phyloP scores from a whole-genome alignment of 2,888 invertebrate genomes.

The Parascotia fuliginaria region DNA sequence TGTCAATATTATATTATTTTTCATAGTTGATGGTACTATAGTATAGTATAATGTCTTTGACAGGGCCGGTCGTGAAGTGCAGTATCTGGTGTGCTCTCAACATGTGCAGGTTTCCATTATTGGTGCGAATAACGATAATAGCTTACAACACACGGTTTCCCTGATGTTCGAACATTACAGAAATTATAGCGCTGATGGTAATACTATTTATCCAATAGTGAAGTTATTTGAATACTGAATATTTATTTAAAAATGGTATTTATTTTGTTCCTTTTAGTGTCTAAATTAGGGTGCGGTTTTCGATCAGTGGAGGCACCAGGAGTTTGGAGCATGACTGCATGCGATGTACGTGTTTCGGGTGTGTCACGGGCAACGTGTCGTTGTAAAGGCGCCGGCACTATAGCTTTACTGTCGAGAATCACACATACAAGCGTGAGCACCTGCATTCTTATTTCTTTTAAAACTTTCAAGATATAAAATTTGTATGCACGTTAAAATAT shows the following conservation, averaged over 20 bases:
- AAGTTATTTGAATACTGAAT: neutral
- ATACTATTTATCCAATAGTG: too few species aligned
- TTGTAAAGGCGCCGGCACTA: constrained; percentile 73
- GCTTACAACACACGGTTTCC: constrained; percentile 68
- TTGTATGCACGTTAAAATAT: neutral
- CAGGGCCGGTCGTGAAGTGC: constrained; percentile 88
- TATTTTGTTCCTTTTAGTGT: constrained; percentile 53
- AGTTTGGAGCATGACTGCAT: constrained; percentile 75
- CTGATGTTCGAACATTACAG: constrained; percentile 70
- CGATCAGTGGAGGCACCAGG: constrained; percentile 79
- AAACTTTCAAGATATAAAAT: neutral
- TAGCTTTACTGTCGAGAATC: constrained; percentile 71
- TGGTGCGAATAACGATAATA: constrained; percentile 63
- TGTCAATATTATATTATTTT: too few species aligned
- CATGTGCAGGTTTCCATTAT: constrained; percentile 69
- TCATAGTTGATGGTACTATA: neutral
- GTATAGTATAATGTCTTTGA: neutral
- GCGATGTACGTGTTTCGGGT: constrained; percentile 74
- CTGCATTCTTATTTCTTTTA: neutral
- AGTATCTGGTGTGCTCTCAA: constrained; percentile 88
- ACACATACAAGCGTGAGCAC: constrained; percentile 70
- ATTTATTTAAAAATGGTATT: neutral
- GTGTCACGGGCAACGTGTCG: constrained; percentile 68
- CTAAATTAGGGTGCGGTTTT: constrained; percentile 71
- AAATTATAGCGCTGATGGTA: constrained; percentile 75